Percentiles rank a stretch among this genome's conserved stretches.
Conservation (phyloP, 2,113 vertebrate genomes). For the Lophius piscatorius region DNA sequence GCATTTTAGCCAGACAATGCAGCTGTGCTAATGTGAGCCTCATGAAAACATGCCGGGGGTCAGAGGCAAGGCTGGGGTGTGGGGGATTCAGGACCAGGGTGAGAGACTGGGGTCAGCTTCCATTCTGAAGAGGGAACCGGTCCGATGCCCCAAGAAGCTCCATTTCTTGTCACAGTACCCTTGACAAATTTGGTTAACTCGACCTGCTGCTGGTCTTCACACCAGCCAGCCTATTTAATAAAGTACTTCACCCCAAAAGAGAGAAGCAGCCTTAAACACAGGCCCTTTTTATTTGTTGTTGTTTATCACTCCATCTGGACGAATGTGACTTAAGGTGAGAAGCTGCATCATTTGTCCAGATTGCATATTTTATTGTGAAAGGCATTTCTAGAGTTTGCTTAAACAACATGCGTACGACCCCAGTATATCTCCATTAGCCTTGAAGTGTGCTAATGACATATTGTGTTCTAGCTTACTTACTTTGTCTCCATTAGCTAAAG, state of each 20-base stretch:
- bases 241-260: neutral
- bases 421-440: constrained; percentile 68
- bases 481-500: constrained; percentile 75
- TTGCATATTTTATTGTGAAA: constrained; percentile 37
- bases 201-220: constrained; percentile 1
- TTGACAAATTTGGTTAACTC: constrained; percentile 15
- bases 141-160: constrained; percentile 25
- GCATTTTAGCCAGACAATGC: no score
- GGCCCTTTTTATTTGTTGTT: constrained; percentile 16
- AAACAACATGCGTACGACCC: constrained; percentile 32
- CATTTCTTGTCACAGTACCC: constrained; percentile 8
- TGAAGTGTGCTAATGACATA: constrained; percentile 64
- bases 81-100: neutral
- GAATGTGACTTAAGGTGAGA: constrained; percentile 25
- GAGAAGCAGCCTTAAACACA: neutral
- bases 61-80: neutral
- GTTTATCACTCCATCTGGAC: constrained; percentile 19
- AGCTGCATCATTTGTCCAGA: constrained; percentile 26
- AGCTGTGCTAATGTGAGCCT: no score
- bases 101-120: constrained; percentile 22
- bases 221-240: neutral
- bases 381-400: constrained; percentile 43
- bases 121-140: constrained; percentile 5
- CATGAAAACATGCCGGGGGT: constrained; percentile 20
- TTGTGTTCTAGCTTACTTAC: constrained; percentile 64